Percentiles rank a stretch among this genome's conserved stretches.
Evolutionary conservation across 2,113 vertebrate species (phyloP).

Genomic region (Pongo pygmaeus): DNA sequence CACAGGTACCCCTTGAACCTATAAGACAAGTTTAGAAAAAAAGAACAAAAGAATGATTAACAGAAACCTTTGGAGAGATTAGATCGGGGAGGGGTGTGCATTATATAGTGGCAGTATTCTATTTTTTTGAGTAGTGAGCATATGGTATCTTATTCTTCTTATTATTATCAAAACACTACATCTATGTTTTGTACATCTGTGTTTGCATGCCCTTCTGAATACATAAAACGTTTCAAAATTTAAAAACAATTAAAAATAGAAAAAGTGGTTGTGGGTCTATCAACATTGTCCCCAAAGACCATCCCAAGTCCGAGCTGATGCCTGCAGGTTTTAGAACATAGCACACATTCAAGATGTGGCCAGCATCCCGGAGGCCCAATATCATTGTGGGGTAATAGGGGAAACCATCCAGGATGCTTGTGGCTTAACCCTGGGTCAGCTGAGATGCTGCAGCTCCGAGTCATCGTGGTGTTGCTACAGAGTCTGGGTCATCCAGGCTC

Average conservation of each 20-base stretch:
- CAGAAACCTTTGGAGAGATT: background rate
- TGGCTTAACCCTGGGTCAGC: constrained; percentile 13
- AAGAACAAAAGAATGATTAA: background rate
- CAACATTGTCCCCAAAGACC: background rate
- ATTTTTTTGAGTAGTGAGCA: background rate
- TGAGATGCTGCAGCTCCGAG: background rate
- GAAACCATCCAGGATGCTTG: constrained; percentile 43
- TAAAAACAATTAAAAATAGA: background rate
- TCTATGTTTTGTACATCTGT: background rate
- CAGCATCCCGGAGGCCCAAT: background rate
- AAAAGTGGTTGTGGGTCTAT: background rate
- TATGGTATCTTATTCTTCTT: background rate
- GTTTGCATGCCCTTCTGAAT: background rate
- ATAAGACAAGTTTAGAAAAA: background rate
- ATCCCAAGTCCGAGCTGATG: background rate
- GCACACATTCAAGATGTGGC: background rate
- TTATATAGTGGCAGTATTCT: background rate
- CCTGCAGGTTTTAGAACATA: background rate
- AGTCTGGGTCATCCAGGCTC: background rate
- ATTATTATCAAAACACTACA: background rate
- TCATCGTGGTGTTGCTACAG: background rate
- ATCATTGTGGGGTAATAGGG: background rate
- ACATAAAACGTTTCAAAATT: background rate
- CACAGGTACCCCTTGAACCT: too few species aligned
- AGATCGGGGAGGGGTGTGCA: background rate